Evolutionary conservation across 2,113 vertebrate species (phyloP), one percentile per base, ranked within the genome.

Genomic region (Telmatochromis brachygnathus): DNA sequence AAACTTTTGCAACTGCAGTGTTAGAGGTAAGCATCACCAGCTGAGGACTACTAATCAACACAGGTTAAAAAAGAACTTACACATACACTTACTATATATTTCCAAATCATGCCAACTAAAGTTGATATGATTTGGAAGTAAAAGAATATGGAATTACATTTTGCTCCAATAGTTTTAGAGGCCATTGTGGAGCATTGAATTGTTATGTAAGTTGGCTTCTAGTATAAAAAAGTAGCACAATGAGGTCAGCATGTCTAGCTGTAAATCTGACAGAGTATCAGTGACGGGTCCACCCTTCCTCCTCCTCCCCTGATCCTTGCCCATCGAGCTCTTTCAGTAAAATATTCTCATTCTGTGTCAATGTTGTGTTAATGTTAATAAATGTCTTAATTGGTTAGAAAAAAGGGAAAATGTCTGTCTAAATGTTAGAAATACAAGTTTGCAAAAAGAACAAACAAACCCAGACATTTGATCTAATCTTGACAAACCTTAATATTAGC

Each of bases 291-390:
- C 87, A 87, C 91, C 89, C 92, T 88, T 94, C 88, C 88, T 88
- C 81, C 92, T 93, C 87, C 80, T 89, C 60, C 7, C 83, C 87
- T 84, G 85, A 87, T 90, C 55, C 81, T 90, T 90, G 84, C 82
- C 73, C 60, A 10, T 54, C 49, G 85, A 89, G 87, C 81, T 85
- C 81, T 75, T 68, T 79, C 53, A 35, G 77, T 42, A 14, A 84
- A 83, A 55, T 56, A 17, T 45, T 84, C 21, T 49, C 30, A 37
- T 60, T 86, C 12, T 37, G 15, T 81, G 28, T 49, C 28, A 83
- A 4, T 30, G 28, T 85, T 73, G 45, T 33, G 17, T 51, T 51
- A 77, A 12, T 58, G 9, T 9, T 7, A 51, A 3, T 23, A 28
- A 68, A 45, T 62, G 35, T 90, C 4, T 12, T 21, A 39, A 82